A percentile compares a stretch with the other conserved stretches of the same genome.
Evolutionary conservation across 1,140 invertebrate genomes (phyloP).

Genomic region (Conus betulinus): DNA sequence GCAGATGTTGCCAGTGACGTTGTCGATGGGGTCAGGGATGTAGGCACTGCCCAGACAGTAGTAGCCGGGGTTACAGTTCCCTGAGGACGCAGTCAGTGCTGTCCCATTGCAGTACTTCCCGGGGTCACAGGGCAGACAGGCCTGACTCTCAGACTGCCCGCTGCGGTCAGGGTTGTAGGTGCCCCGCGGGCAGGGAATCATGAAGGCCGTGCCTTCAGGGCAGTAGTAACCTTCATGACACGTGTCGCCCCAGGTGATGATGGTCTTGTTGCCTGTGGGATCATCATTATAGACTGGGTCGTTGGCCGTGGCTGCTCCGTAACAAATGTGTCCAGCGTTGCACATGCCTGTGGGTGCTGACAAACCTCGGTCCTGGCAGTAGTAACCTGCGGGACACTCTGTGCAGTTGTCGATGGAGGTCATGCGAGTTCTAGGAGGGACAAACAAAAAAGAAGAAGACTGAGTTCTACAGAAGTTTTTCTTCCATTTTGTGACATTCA

Average conservation of each 20-base stretch:
- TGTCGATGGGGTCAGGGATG: slow-evolving; percentile 63
- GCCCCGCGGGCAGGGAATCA: slow-evolving; percentile 68
- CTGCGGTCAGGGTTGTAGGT: slow-evolving; percentile 68
- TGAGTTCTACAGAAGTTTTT: background rate
- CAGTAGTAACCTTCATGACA: slow-evolving; percentile 63
- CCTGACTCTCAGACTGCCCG: slow-evolving; percentile 51
- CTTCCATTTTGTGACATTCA: background rate
- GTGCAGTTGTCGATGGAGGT: slow-evolving; percentile 63
- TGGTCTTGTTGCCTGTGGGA: slow-evolving; percentile 64
- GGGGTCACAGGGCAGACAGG: slow-evolving; percentile 67
- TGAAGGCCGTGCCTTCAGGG: slow-evolving; percentile 54
- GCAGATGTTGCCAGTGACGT: slow-evolving; percentile 66
- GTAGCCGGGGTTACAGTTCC: slow-evolving; percentile 66
- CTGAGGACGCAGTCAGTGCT: slow-evolving; percentile 60
- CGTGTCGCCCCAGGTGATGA: slow-evolving; percentile 67
- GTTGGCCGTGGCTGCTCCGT: slow-evolving; percentile 55
- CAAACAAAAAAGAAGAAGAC: slow-evolving; percentile 1
- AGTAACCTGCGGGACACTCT: slow-evolving; percentile 65
- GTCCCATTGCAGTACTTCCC: slow-evolving; percentile 70
- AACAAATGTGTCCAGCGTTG: slow-evolving; percentile 72
- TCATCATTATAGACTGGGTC: slow-evolving; percentile 72
- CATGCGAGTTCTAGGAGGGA: slow-evolving; percentile 61
- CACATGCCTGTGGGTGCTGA: slow-evolving; percentile 64
- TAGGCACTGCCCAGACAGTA: slow-evolving; percentile 67
- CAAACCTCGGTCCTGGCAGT: slow-evolving; percentile 66